phyloP scores from a whole-genome alignment of 2,888 invertebrate species.

The Sipha maydis region DNA sequence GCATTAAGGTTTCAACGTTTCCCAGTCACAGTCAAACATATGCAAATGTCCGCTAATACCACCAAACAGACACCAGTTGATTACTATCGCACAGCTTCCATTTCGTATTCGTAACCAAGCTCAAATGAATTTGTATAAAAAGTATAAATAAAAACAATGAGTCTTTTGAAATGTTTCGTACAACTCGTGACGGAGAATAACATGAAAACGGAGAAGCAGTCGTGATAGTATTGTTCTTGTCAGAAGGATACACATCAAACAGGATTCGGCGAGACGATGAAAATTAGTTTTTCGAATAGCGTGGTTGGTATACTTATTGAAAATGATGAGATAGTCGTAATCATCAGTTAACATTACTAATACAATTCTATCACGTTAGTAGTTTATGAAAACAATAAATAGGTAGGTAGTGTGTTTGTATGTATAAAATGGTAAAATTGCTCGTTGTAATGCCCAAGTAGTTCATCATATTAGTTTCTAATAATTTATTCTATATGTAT shows the following conservation, averaged over 20 bases:
- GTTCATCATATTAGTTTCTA: too few relatives aligned
- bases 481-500: too few relatives aligned
- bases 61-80: too few relatives aligned
- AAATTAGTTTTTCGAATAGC: not conserved
- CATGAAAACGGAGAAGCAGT: not conserved
- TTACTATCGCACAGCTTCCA: too few relatives aligned
- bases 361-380: not conserved
- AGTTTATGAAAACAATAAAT: not conserved
- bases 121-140: too few relatives aligned
- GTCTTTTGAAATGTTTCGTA: constrained; percentile 24
- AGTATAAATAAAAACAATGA: not conserved
- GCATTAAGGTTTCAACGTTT: too few relatives aligned
- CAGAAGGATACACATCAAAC: not conserved
- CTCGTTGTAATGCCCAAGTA: too few relatives aligned
- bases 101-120: too few relatives aligned
- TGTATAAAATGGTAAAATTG: not conserved
- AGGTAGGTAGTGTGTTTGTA: not conserved
- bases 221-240: not conserved
- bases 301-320: not conserved
- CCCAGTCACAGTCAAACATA: too few relatives aligned
- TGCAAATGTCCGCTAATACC: too few relatives aligned
- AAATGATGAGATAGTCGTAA: not conserved
- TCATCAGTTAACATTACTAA: not conserved
- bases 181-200: constrained; percentile 16
- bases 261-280: not conserved